Conservation (phyloP, 1,140 invertebrate genomes). For the Caenorhabditis brenneri region DNA sequence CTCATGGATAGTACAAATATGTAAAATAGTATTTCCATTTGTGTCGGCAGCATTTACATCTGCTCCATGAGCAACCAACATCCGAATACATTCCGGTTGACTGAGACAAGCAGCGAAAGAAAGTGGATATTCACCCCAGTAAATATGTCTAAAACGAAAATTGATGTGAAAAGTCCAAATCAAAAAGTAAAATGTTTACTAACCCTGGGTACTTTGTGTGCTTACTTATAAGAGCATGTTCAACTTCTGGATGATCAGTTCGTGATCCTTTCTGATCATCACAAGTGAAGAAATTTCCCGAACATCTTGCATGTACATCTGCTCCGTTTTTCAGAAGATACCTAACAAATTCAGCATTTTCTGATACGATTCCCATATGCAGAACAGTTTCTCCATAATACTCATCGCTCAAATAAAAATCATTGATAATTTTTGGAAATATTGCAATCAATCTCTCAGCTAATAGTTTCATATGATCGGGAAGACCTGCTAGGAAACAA, state of each 20-base stretch:
- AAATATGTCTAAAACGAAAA: constrained; percentile 80
- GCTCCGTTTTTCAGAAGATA: constrained; percentile 88
- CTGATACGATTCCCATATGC: constrained; percentile 96
- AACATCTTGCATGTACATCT: constrained; percentile 85
- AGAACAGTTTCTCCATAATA: constrained; percentile 83
- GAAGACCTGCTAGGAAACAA: constrained; percentile 82
- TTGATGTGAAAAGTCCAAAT: neutral
- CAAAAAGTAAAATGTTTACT: neutral
- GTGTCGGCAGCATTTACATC: constrained; percentile 91
- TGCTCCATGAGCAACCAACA: constrained; percentile 89
- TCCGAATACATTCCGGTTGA: constrained; percentile 93
- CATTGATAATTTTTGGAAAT: constrained; percentile 93
- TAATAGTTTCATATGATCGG: constrained; percentile 87
- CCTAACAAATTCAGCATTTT: constrained; percentile 95
- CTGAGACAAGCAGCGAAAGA: constrained; percentile 92
- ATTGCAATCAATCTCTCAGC: constrained; percentile 87
- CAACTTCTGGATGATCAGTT: constrained; percentile 84
- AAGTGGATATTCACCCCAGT: constrained; percentile 96
- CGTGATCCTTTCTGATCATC: constrained; percentile 93
- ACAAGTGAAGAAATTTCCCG: constrained; percentile 92
- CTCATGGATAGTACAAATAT: constrained; percentile 95
- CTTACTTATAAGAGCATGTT: constrained; percentile 83
- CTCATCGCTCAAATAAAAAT: constrained; percentile 92
- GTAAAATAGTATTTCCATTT: constrained; percentile 94
- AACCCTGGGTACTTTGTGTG: constrained; percentile 91